Conservation (phyloP, 2,797 vertebrate species). For the Galaxias olidus region DNA sequence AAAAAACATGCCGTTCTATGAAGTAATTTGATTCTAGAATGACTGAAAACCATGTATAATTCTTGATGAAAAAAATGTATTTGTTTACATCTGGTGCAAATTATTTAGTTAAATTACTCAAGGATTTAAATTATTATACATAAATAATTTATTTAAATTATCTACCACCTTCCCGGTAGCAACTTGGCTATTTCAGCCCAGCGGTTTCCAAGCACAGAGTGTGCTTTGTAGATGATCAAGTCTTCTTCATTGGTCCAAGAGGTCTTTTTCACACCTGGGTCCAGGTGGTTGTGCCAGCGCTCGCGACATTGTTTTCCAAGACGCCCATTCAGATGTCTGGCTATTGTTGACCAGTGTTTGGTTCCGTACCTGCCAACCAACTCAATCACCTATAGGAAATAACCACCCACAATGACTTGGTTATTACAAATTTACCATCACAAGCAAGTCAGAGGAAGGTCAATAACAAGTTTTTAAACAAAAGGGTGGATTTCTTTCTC, state of each 20-base stretch:
- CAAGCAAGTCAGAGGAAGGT: too few relatives aligned
- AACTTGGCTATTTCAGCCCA: slow-evolving; percentile 95
- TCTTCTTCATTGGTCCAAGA: slow-evolving; percentile 92
- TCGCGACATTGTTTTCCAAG: slow-evolving; percentile 92
- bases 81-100: neutral
- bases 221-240: slow-evolving; percentile 89
- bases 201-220: slow-evolving; percentile 87
- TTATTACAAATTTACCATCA: too few relatives aligned
- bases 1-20: too few relatives aligned
- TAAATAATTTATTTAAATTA: neutral
- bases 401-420: too few relatives aligned
- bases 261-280: slow-evolving; percentile 88
- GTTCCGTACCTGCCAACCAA: slow-evolving; percentile 86
- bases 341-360: slow-evolving; percentile 85
- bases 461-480: too few relatives aligned
- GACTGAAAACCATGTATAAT: too few relatives aligned
- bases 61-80: too few relatives aligned
- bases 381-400: slow-evolving; percentile 79
- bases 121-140: neutral
- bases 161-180: slow-evolving; percentile 87
- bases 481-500: too few relatives aligned
- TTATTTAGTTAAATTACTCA: neutral
- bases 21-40: too few relatives aligned
- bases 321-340: slow-evolving; percentile 85
- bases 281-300: slow-evolving; percentile 92